Conservation (phyloP, 1,140 invertebrate genomes). For the Popillia japonica region DNA sequence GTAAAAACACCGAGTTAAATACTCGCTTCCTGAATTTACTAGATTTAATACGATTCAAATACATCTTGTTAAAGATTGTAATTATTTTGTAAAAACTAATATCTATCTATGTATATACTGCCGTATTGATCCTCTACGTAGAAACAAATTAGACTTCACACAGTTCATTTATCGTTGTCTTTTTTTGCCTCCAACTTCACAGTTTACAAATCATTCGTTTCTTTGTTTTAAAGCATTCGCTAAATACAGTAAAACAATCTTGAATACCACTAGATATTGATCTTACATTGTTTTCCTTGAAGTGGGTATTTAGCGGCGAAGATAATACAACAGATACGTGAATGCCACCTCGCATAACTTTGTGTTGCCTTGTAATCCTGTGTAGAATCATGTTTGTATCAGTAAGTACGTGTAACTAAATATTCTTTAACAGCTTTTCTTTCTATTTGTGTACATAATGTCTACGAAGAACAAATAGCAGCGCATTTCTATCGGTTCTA, state of each 20-base stretch:
- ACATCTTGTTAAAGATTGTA: background rate
- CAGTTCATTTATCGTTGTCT: too few relatives aligned
- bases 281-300: conserved; percentile 35
- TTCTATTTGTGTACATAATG: background rate
- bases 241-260: conserved; percentile 4
- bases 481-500: background rate
- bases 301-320: conserved; percentile 16
- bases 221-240: conserved; percentile 1
- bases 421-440: background rate
- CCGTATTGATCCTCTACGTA: too few relatives aligned
- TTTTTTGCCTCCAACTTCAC: background rate
- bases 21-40: background rate
- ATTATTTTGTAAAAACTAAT: too few relatives aligned
- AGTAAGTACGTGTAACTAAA: background rate
- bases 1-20: background rate
- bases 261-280: conserved; percentile 2
- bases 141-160: too few relatives aligned
- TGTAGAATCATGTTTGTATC: background rate
- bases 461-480: background rate
- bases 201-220: background rate
- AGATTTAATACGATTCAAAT: background rate
- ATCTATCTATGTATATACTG: too few relatives aligned
- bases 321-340: conserved; percentile 20
- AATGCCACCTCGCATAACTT: conserved; percentile 13
- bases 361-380: background rate